Percentiles rank a stretch among this genome's conserved stretches.
phyloP scores from a whole-genome alignment of 2,797 vertebrate species.

The Mus caroli region DNA sequence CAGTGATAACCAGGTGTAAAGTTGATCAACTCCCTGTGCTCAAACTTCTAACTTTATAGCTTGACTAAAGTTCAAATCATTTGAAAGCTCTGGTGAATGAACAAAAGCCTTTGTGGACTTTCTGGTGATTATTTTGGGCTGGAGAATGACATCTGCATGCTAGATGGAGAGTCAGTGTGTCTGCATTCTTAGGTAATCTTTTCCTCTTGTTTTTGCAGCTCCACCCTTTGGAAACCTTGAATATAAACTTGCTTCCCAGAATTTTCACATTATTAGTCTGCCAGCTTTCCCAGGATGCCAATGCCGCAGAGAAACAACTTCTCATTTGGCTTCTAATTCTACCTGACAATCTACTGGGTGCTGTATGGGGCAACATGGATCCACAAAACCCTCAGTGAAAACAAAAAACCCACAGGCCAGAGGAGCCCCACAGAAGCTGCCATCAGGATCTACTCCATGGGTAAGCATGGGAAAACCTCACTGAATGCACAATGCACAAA shows the following conservation, averaged over 20 bases:
- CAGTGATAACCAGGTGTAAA: background rate
- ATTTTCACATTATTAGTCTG: background rate
- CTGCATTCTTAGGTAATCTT: constrained; percentile 72
- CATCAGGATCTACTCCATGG: background rate
- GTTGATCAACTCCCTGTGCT: constrained; percentile 2
- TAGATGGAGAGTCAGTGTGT: constrained; percentile 68
- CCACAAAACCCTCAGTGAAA: background rate
- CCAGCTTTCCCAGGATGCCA: constrained; percentile 40
- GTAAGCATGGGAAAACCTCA: background rate
- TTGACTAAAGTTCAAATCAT: constrained; percentile 47
- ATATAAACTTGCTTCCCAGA: constrained; percentile 68
- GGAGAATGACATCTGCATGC: constrained; percentile 57
- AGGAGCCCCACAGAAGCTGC: background rate
- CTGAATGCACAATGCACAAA: background rate
- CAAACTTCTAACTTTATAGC: constrained; percentile 43
- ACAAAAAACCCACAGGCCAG: background rate
- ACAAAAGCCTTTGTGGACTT: constrained; percentile 59
- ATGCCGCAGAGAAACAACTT: background rate
- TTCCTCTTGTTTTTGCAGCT: constrained; percentile 64
- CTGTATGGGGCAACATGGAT: background rate
- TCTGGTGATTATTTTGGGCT: constrained; percentile 65
- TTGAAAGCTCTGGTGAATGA: constrained; percentile 51
- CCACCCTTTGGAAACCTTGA: constrained; percentile 67
- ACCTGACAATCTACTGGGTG: background rate
- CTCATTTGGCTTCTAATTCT: constrained; percentile 21